Evolutionary conservation across 1,140 invertebrate species (phyloP).

Genomic region (Cotesia typhae): DNA sequence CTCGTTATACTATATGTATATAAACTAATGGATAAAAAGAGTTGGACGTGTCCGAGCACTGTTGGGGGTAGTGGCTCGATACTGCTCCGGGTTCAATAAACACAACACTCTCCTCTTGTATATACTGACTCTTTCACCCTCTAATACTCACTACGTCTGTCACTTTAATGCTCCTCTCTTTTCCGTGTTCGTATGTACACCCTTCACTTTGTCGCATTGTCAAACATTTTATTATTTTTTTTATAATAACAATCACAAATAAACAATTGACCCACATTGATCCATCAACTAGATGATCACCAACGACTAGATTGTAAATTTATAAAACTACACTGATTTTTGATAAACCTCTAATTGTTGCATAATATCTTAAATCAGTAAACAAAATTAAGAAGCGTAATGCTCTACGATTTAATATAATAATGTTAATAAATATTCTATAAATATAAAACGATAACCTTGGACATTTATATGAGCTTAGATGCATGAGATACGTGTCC

Average conservation of each 20-base stretch:
- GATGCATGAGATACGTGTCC: constrained; percentile 31
- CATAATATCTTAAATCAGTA: not conserved
- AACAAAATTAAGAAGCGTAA: constrained; percentile 6
- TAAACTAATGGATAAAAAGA: constrained; percentile 24
- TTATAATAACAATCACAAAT: not conserved
- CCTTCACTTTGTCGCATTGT: not conserved
- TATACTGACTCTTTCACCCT: constrained; percentile 19
- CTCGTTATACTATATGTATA: constrained; percentile 14
- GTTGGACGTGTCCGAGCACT: constrained; percentile 19
- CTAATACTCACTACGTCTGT: constrained; percentile 18
- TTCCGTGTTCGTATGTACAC: not conserved
- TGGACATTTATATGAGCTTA: constrained; percentile 31
- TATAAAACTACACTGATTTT: not conserved
- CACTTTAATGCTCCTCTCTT: not conserved
- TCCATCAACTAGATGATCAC: not conserved
- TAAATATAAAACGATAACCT: constrained; percentile 30
- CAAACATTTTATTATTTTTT: not conserved
- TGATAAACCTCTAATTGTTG: not conserved
- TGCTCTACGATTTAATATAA: not conserved
- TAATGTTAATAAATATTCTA: constrained; percentile 20
- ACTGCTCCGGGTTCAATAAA: constrained; percentile 60
- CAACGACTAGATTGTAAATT: not conserved
- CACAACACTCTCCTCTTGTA: constrained; percentile 44
- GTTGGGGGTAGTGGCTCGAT: constrained; percentile 56
- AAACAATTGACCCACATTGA: not conserved